These are phyloP conservation scores for Drosophila neocordata DNA, from an alignment of 1,140 invertebrate species.

Conservation along the genomic window DNA sequence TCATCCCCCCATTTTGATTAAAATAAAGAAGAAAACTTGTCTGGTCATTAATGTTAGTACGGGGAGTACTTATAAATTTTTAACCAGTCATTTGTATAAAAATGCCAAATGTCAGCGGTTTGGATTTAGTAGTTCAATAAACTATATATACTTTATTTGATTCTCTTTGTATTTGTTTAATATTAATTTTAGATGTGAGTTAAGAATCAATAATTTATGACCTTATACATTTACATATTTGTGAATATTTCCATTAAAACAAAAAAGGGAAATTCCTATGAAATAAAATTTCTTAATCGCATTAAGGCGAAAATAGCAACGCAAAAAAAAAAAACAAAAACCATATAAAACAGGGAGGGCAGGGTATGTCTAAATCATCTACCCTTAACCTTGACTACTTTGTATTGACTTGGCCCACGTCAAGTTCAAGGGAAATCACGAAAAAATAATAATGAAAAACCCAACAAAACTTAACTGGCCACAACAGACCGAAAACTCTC, in stretches of 20 bases:
- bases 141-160: constrained; percentile 19
- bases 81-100: constrained; percentile 55
- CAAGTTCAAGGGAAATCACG: constrained; percentile 71
- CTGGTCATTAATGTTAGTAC: constrained; percentile 16
- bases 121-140: constrained; percentile 43
- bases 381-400: constrained; percentile 65
- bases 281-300: constrained; percentile 51
- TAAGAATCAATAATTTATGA: constrained; percentile 41
- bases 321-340: constrained; percentile 32
- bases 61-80: constrained; percentile 52
- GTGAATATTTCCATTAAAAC: constrained; percentile 36
- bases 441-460: constrained; percentile 22
- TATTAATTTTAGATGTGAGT: not conserved
- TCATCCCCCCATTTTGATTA: constrained; percentile 41
- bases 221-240: constrained; percentile 14
- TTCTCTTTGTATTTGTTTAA: constrained; percentile 15
- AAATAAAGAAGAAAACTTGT: constrained; percentile 42
- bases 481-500: constrained; percentile 36
- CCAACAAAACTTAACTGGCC: constrained; percentile 44
- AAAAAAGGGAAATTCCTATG: constrained; percentile 35
- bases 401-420: constrained; percentile 29
- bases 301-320: constrained; percentile 35
- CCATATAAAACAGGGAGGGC: too few relatives aligned
- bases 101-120: constrained; percentile 66
- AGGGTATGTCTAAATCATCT: not conserved